A percentile compares a stretch with the other conserved stretches of the same genome.
Evolutionary conservation across 1,140 invertebrate genomes (phyloP).

Genomic region (Bombus sibiricus): DNA sequence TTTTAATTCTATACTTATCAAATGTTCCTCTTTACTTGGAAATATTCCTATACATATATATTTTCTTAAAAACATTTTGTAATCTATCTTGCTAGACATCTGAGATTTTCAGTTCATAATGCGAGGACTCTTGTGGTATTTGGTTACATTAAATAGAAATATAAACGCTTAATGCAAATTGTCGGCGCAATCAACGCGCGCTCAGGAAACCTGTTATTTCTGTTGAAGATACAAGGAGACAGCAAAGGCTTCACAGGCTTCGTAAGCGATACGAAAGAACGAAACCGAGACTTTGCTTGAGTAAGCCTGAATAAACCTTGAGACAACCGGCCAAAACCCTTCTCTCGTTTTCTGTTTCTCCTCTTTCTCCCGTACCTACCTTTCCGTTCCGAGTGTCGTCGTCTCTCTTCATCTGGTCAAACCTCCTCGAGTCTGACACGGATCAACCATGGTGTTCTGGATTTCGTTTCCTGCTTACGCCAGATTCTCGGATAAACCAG

Average conservation of each 20-base stretch:
- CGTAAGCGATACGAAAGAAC: constrained; percentile 57
- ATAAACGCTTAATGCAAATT: constrained; percentile 32
- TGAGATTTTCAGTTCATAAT: neutral
- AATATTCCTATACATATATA: neutral
- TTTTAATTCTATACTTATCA: no score
- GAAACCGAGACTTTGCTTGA: constrained; percentile 59
- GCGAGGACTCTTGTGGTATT: neutral
- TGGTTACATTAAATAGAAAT: constrained; percentile 26
- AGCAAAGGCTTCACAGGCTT: constrained; percentile 51
- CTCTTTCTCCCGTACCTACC: neutral
- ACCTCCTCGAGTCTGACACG: constrained; percentile 6
- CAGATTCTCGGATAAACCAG: constrained; percentile 9
- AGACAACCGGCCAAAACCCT: constrained; percentile 55
- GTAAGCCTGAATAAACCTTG: constrained; percentile 58
- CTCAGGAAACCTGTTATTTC: constrained; percentile 56
- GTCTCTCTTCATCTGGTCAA: constrained; percentile 19
- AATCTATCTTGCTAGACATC: neutral
- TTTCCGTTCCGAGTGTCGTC: neutral
- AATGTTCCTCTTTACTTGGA: neutral
- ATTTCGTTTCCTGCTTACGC: constrained; percentile 46
- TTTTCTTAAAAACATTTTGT: no score
- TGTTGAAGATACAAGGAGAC: constrained; percentile 57
- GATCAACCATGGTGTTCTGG: constrained; percentile 33
- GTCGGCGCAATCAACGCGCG: constrained; percentile 28
- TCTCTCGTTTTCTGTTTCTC: constrained; percentile 46